A percentile compares a stretch with the other conserved stretches of the same genome.
phyloP scores from a whole-genome alignment of 2,888 invertebrate species.

The Pogonocherus hispidulus region DNA sequence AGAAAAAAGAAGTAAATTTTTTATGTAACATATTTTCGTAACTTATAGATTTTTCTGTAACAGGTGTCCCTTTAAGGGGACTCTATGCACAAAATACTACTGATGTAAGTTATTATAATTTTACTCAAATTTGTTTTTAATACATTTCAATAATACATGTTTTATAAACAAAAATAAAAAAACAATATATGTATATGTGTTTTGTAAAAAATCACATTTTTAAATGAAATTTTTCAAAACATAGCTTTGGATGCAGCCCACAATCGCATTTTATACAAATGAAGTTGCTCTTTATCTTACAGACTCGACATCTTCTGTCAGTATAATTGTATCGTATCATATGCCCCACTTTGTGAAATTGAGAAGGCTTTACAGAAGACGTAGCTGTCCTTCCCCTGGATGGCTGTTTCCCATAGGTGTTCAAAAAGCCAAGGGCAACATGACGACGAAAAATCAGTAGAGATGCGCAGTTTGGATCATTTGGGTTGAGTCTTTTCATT shows the following conservation, averaged over 20 bases:
- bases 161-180: conserved; percentile 5
- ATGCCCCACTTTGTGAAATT: conserved; percentile 31
- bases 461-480: conserved; percentile 27
- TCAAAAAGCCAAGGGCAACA: conserved; percentile 28
- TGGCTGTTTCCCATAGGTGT: conserved; percentile 27
- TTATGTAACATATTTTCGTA: too few relatives aligned
- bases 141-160: neutral
- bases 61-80: conserved; percentile 33
- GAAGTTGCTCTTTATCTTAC: conserved; percentile 35
- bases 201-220: neutral
- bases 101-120: too few relatives aligned
- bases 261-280: conserved; percentile 38
- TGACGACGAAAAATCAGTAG: conserved; percentile 35
- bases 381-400: conserved; percentile 17
- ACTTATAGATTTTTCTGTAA: too few relatives aligned
- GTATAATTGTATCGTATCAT: conserved; percentile 33
- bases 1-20: too few relatives aligned
- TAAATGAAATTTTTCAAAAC: neutral
- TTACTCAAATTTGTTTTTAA: too few relatives aligned
- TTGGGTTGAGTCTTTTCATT: conserved; percentile 35
- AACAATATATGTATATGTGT: neutral
- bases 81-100: neutral
- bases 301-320: conserved; percentile 17
- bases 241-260: conserved; percentile 27
- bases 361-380: conserved; percentile 17